Percentiles rank a stretch among this genome's conserved stretches.
These are phyloP conservation scores for human DNA, from an alignment of 2,113 vertebrate genomes.

Conservation along the genomic window GRCh38 chr12:110136501-110137000, in stretches of 20 bases:
- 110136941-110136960: not conserved
- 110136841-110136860: constrained; percentile 95
- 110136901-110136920: not conserved
- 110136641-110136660: constrained; percentile 43
- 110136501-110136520: not conserved
- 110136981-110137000: not conserved
- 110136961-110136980: not conserved
- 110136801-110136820: constrained; percentile 93
- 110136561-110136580: not conserved
- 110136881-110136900: not conserved
- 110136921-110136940: not conserved
- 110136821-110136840: constrained; percentile 94
- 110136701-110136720: constrained; percentile 26
- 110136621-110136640: not conserved
- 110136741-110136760: constrained; percentile 53
- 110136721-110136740: constrained; percentile 42
- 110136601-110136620: not conserved
- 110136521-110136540: constrained; percentile 39
- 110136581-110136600: not conserved
- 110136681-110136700: not conserved
- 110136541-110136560: constrained; percentile 31
- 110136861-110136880: constrained; percentile 86
- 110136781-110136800: constrained; percentile 93
- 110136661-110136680: not conserved
- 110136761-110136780: constrained; percentile 89